A percentile compares a stretch with the other conserved stretches of the same genome.
Conservation (phyloP, 2,797 vertebrate genomes). For the Petrocephalus schoutedeni region DNA sequence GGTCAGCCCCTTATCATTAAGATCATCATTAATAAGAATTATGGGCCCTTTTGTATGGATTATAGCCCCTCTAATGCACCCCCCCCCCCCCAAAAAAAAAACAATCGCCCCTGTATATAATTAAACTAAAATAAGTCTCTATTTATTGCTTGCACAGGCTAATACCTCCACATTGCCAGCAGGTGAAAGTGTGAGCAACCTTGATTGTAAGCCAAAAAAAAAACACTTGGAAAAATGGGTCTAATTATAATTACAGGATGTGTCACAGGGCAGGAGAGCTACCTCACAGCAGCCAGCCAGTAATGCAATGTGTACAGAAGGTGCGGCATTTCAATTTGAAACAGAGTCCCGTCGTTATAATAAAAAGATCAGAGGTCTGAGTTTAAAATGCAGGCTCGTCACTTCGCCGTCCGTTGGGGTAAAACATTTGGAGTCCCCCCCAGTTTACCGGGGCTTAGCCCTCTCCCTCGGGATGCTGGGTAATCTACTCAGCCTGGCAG, state of each 20-base stretch:
- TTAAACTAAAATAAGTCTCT: background rate
- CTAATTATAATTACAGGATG: background rate
- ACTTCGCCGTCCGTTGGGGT: background rate
- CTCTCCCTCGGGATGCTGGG: slow-evolving; percentile 4
- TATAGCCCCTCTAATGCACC: background rate
- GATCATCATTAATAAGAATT: too few species aligned
- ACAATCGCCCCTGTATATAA: background rate
- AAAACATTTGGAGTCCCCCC: background rate
- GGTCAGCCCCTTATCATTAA: background rate
- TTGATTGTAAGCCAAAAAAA: background rate
- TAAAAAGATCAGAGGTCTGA: background rate
- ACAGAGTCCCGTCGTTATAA: background rate
- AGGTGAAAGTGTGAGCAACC: background rate
- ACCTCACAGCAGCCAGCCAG: background rate
- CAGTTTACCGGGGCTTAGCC: background rate
- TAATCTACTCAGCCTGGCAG: slow-evolving; percentile 20
- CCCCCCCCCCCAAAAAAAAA: background rate
- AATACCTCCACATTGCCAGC: background rate
- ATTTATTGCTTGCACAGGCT: background rate
- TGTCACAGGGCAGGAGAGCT: background rate
- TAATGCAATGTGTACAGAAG: background rate
- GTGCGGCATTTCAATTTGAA: background rate
- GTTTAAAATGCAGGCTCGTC: background rate
- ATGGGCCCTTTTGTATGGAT: background rate
- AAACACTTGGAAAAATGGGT: background rate